These are phyloP conservation scores for Helarctos malayanus DNA, from an alignment of 2,797 vertebrate genomes.

Conservation along the genomic window DNA sequence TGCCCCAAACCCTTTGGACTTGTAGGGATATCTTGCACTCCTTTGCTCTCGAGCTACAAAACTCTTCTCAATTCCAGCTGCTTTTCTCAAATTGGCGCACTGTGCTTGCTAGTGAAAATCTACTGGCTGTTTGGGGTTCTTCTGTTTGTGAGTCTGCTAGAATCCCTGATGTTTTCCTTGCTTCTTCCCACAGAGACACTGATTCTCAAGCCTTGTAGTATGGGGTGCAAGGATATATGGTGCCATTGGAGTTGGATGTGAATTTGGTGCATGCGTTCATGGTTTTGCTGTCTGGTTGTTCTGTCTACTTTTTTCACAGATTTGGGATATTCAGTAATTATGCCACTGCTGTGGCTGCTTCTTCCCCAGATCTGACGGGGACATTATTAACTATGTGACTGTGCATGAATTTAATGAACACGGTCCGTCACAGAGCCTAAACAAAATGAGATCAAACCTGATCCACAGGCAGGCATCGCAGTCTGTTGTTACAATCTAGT, in stretches of 20 bases:
- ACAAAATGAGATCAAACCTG: background rate
- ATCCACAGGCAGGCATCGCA: background rate
- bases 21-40: background rate
- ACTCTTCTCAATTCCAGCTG: background rate
- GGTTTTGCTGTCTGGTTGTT: background rate
- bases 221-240: fast-evolving
- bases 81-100: background rate
- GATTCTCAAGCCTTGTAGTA: background rate
- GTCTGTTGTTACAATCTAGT: too few relatives aligned
- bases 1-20: background rate
- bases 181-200: background rate
- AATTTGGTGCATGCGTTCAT: background rate
- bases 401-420: background rate
- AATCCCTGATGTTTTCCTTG: too few relatives aligned
- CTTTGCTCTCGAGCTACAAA: fast-evolving
- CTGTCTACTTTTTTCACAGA: background rate
- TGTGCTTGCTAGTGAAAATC: too few relatives aligned
- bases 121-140: background rate
- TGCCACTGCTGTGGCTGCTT: background rate
- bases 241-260: background rate
- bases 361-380: background rate
- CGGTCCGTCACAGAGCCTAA: background rate
- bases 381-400: background rate
- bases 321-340: background rate
- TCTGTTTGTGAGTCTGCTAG: background rate